Evolutionary conservation across 2,113 vertebrate species (phyloP).

Genomic region (Caloenas nicobarica): DNA sequence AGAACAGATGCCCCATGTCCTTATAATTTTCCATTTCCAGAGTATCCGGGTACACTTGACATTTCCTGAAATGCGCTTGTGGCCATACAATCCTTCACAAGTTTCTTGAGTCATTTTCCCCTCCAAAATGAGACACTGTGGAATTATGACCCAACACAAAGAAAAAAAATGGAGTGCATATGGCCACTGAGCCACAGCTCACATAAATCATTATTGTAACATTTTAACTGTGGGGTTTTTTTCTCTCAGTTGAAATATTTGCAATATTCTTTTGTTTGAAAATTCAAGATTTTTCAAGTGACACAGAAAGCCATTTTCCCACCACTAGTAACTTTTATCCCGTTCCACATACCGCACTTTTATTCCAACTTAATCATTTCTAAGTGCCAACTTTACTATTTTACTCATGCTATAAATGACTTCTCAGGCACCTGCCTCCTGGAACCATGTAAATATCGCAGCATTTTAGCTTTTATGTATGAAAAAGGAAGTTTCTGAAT

Average conservation of each 20-base stretch:
- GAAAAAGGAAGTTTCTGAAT: not conserved
- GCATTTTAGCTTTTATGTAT: not conserved
- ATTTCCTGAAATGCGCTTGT: not conserved
- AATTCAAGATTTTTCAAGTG: not conserved
- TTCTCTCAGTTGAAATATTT: not conserved
- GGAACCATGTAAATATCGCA: not conserved
- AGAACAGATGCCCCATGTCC: not conserved
- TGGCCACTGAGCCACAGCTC: not conserved
- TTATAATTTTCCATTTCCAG: not conserved
- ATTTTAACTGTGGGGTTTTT: not conserved
- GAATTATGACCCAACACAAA: not conserved
- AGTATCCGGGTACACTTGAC: not conserved
- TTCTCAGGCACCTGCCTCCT: not conserved
- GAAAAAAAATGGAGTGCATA: not conserved
- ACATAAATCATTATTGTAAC: not conserved
- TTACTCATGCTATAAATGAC: not conserved
- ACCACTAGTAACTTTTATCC: not conserved
- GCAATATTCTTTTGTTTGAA: not conserved
- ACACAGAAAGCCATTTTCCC: not conserved
- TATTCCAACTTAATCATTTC: slow-evolving; percentile 2
- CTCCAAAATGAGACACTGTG: not conserved
- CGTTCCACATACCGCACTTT: not conserved
- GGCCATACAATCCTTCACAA: not conserved
- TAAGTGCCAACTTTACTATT: not conserved
- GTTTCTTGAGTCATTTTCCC: not conserved